Evolutionary conservation across 2,113 vertebrate species (phyloP), one percentile per base, ranked within the genome.

Genomic region (Amazona guildingii): DNA sequence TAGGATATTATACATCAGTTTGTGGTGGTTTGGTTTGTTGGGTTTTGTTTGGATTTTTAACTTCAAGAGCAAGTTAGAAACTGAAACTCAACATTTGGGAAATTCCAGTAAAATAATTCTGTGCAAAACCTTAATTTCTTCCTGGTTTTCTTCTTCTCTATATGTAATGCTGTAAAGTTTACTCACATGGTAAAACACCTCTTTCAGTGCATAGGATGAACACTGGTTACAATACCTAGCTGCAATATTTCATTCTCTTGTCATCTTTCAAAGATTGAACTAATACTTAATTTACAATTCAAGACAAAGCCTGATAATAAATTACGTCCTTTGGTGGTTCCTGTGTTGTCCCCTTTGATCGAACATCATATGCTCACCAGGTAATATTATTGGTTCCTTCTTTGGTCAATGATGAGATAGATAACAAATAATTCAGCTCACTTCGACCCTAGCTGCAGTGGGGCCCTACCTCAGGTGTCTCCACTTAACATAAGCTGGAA

Each of bases 321-420:
- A 83, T 62, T 33, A 28, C 18, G 37, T 74, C 35, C 13, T 72
- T 29, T 72, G 3, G 35, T 75, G 15, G 4, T 43, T 90, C 31
- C 15, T 44, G 35, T 17, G 19, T 48, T 73, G 15, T 43, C 62
- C 5, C 51, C 27, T 52, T 37, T 55, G 23, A 61, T 68, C 27
- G 9, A 69, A 69, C 29, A 62, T 55, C 44, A 80, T 39, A 39
- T 16, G 9, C 31, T 64, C 57, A 35, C 7, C 44, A 31, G 28
- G 8, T 25, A 35, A 8, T 31, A 43, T 28, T 46, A 20, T 1
- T 44, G 21, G 14, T 63, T 77, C 28, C 11, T 77, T 57, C 37
- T 67, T 17, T 2, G 79, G 43, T 55, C 84, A 59, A 3, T 2
- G 7, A 11, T 1, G 1, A 82, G 43, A 49, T 1, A 44, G 2